Conservation (phyloP, 37 sponge, comb jelly and placozoan genomes). For the Aphrocallistes beatrix region DNA sequence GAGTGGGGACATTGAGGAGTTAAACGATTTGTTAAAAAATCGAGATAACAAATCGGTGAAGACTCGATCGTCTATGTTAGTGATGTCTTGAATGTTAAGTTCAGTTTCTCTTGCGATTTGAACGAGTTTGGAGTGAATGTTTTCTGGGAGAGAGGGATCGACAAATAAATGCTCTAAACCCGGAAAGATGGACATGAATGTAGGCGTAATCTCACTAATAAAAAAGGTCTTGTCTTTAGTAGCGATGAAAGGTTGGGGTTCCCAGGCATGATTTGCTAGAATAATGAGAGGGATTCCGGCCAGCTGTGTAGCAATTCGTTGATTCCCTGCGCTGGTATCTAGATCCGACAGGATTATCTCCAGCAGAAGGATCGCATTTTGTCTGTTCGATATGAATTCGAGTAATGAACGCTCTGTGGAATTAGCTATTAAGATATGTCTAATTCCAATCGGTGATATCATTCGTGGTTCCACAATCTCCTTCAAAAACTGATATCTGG, state of each 20-base stretch:
- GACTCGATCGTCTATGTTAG: background rate
- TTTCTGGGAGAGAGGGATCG: background rate
- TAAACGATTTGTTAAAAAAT: background rate
- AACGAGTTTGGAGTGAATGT: background rate
- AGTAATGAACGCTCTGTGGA: background rate
- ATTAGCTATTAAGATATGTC: background rate
- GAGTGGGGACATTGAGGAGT: background rate
- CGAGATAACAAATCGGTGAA: background rate
- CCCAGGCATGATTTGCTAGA: background rate
- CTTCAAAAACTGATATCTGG: background rate
- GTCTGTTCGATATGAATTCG: background rate
- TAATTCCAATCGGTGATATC: background rate
- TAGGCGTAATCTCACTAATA: background rate
- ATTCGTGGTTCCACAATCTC: background rate
- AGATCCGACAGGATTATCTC: background rate
- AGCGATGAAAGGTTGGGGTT: background rate
- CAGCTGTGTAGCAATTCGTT: background rate
- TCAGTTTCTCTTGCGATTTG: background rate
- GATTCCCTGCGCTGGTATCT: background rate
- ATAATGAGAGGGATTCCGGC: background rate
- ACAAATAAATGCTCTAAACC: background rate
- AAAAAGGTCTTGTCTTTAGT: background rate
- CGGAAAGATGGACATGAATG: background rate
- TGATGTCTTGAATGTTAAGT: background rate
- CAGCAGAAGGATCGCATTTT: background rate